Evolutionary conservation across 2,113 vertebrate species (phyloP), one percentile per base, ranked within the genome.

Genomic region (Tursiops truncatus): DNA sequence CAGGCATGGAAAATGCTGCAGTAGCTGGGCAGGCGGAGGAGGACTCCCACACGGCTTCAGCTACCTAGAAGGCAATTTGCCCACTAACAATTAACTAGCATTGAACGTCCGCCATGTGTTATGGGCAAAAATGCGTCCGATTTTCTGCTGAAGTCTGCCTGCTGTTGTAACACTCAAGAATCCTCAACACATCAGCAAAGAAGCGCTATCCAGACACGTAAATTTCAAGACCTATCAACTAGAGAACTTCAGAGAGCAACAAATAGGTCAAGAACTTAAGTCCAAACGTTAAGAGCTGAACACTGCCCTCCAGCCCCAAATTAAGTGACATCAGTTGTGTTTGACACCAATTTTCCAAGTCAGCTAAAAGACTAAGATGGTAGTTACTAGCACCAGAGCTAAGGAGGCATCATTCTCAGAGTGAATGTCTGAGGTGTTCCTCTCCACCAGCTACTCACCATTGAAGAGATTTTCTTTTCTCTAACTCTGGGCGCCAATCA

Each of bases 281-380:
- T 80, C 44, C 21, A 58, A 79, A 90, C 36, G n/a, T 81, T 71
- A 86, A 95, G 13, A 63, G 36, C 13, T 11, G 13, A 31, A 92
- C 15, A 47, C 74, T 95, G 84, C 56, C 68, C 74, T 85, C 68
- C 28, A 84, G 60, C 9, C 28, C 56, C 81, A 67, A 77, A 70
- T 74, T 77, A 88, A 89, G 67, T 53, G 28, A 56, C n/a, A 83
- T 86, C 50, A 65, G 26, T 33, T 90, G 28, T 80, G 50, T 62
- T 8, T 83, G 91, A 93, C 74, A 90, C 44, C 71, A 77, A 83
- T 31, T 86, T 83, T 91, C 73, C 68, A 89, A 82, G 86, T 82
- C 76, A 91, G 76, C 38, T 93, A 44, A 63, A 84, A 92, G 77
- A 76, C n/a, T 77, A 89, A 88, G n/a, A 62, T 14, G 38, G 82